These are phyloP conservation scores for Campoletis raptor DNA, from an alignment of 2,888 invertebrate genomes.

Conservation along the genomic window DNA sequence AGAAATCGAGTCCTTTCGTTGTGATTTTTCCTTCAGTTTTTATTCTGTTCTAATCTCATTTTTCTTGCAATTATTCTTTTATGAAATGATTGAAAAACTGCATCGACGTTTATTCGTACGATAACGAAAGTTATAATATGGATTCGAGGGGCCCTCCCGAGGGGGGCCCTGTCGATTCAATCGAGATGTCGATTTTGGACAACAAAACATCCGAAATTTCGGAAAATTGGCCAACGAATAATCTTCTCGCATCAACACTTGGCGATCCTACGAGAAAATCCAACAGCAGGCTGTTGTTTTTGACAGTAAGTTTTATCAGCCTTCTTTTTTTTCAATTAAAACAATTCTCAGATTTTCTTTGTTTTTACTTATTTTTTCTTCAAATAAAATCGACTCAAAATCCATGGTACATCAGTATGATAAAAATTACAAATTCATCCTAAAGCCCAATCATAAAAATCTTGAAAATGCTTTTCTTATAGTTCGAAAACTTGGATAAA, in stretches of 20 bases:
- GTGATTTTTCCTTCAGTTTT: background rate
- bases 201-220: slow-evolving; percentile 79
- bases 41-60: background rate
- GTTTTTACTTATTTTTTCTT: slow-evolving; percentile 8
- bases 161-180: slow-evolving; percentile 83
- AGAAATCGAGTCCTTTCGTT: background rate
- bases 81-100: slow-evolving; percentile 30
- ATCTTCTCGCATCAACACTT: slow-evolving; percentile 74
- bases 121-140: slow-evolving; percentile 75
- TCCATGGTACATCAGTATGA: no score
- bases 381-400: no score
- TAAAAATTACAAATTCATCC: no score
- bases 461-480: no score
- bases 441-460: no score
- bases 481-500: no score
- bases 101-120: slow-evolving; percentile 23
- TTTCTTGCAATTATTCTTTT: background rate
- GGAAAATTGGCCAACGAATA: slow-evolving; percentile 77
- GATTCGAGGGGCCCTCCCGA: slow-evolving; percentile 84
- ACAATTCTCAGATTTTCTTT: background rate
- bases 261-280: slow-evolving; percentile 79
- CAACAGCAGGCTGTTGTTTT: slow-evolving; percentile 80
- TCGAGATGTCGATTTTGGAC: slow-evolving; percentile 79
- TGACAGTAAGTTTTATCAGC: slow-evolving; percentile 78
- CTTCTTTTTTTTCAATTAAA: background rate